Conservation (phyloP, 2,797 vertebrate species). For the Neosalanx taihuensis region DNA sequence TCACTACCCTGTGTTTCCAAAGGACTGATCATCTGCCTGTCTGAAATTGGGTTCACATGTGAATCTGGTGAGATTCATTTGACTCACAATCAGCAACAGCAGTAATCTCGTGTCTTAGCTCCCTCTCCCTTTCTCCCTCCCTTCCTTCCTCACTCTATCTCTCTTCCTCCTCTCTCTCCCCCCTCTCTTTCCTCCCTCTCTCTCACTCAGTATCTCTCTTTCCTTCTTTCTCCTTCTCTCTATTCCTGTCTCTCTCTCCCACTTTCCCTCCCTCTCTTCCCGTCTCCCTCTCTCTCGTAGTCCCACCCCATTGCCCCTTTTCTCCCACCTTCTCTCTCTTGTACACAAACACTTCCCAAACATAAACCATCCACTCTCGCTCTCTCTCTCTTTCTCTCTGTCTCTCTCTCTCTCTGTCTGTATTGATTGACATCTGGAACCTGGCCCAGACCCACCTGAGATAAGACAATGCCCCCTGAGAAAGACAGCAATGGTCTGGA, state of each 20-base stretch:
- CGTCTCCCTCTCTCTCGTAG: not conserved
- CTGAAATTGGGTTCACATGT: slow-evolving; percentile 78
- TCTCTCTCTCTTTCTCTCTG: not conserved
- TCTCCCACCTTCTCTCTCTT: slow-evolving; percentile 12
- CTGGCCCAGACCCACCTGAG: slow-evolving; percentile 15
- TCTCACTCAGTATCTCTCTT: not conserved
- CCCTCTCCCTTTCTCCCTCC: slow-evolving; percentile 11
- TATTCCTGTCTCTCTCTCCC: slow-evolving; percentile 7
- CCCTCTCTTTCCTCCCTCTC: slow-evolving; percentile 22
- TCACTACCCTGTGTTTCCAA: not conserved
- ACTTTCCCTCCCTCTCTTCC: slow-evolving; percentile 21
- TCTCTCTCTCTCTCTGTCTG: not conserved
- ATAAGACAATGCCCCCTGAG: slow-evolving; percentile 63
- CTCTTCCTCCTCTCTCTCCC: slow-evolving; percentile 19
- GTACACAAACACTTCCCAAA: not conserved
- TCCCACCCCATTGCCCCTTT: slow-evolving; percentile 8
- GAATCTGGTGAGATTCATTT: slow-evolving; percentile 61
- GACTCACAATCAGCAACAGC: slow-evolving; percentile 49
- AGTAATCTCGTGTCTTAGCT: slow-evolving; percentile 55
- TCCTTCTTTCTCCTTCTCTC: slow-evolving; percentile 1
- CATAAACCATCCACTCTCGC: not conserved
- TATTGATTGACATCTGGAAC: not conserved
- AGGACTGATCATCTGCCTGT: slow-evolving; percentile 64
- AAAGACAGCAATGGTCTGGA: slow-evolving; percentile 74
- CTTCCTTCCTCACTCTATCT: slow-evolving; percentile 9